Evolutionary conservation across 2,888 invertebrate species (phyloP).

Genomic region (Harpalus rubripes): DNA sequence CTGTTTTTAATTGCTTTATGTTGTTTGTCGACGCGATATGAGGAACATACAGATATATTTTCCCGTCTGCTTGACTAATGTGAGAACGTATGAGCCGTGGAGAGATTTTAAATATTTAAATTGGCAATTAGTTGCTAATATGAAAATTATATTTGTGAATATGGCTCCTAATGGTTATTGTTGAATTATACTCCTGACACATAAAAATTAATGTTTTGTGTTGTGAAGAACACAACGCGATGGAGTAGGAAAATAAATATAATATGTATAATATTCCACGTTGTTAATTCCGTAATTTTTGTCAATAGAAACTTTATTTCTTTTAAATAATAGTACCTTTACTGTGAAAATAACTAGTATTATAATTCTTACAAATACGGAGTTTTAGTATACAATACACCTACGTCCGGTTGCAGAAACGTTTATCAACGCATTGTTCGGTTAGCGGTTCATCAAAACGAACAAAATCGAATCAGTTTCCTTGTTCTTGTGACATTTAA

Average conservation of each 20-base stretch:
- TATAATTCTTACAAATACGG: no score
- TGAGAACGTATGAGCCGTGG: constrained; percentile 60
- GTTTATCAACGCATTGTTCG: no score
- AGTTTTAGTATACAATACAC: no score
- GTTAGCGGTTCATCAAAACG: no score
- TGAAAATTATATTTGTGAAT: constrained; percentile 30
- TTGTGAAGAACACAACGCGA: background rate
- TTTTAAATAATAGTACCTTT: no score
- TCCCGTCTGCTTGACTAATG: constrained; percentile 59
- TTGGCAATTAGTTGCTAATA: constrained; percentile 61
- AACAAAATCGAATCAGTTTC: no score
- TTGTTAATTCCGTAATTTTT: no score
- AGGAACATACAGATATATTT: constrained; percentile 40
- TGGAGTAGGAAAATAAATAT: background rate
- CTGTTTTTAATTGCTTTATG: constrained; percentile 55
- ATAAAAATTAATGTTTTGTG: constrained; percentile 23
- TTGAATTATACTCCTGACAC: constrained; percentile 12
- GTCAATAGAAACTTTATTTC: no score
- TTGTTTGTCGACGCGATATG: constrained; percentile 29
- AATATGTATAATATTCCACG: no score
- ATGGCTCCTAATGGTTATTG: constrained; percentile 27
- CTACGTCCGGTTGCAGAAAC: no score
- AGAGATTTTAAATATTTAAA: constrained; percentile 53
- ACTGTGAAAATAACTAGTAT: no score
- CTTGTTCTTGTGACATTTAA: no score